Conservation (phyloP, 2,797 vertebrate species). For the Typhlichthys subterraneus region DNA sequence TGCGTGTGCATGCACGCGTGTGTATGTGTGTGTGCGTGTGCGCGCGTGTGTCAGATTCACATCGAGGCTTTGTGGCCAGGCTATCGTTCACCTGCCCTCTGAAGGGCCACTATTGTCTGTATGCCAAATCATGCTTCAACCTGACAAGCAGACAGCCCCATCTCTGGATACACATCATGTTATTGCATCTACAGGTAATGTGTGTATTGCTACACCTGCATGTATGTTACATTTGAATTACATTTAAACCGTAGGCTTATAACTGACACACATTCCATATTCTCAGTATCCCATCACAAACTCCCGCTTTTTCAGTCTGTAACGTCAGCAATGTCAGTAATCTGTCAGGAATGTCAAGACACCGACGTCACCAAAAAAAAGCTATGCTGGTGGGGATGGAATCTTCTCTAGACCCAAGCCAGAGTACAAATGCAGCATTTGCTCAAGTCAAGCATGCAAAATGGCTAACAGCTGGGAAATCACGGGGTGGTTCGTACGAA, state of each 20-base stretch:
- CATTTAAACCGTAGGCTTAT: not conserved
- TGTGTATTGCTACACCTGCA: not conserved
- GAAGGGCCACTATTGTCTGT: constrained; percentile 94
- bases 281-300: not conserved
- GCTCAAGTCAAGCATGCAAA: no score
- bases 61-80: constrained; percentile 84
- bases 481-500: no score
- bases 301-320: no score
- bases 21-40: constrained; percentile 10
- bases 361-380: no score
- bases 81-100: constrained; percentile 91
- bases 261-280: not conserved
- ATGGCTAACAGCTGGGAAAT: no score
- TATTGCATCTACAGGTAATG: constrained; percentile 90
- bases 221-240: not conserved
- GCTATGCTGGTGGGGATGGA: no score
- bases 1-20: constrained; percentile 9
- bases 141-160: constrained; percentile 87
- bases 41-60: constrained; percentile 75
- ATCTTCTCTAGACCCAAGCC: no score
- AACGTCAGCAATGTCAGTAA: no score
- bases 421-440: no score
- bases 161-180: constrained; percentile 94
- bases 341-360: no score
- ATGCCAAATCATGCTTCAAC: constrained; percentile 89